Evolutionary conservation across 2,888 invertebrate species (phyloP).

Genomic region (Cataglyphis altisquamis): DNA sequence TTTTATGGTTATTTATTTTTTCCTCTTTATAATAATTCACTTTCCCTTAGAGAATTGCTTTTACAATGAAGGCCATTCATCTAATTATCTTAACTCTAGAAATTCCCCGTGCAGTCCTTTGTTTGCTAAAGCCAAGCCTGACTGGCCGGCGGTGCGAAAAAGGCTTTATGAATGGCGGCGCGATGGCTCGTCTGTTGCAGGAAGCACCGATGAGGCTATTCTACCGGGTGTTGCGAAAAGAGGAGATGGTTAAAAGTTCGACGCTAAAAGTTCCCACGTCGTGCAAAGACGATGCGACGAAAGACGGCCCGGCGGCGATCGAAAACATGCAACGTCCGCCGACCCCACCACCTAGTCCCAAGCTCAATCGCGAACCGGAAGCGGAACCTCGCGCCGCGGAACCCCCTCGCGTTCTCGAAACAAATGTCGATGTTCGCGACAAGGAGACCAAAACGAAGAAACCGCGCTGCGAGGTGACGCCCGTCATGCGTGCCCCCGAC

Average conservation of each 20-base stretch:
- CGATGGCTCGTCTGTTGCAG: conserved; percentile 74
- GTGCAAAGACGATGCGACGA: conserved; percentile 57
- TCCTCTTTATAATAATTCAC: background rate
- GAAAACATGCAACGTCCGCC: conserved; percentile 83
- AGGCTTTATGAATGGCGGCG: conserved; percentile 56
- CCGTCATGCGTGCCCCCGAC: conserved; percentile 80
- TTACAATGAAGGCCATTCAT: background rate
- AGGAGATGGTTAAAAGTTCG: conserved; percentile 60
- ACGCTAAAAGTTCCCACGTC: conserved; percentile 41
- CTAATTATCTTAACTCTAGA: background rate
- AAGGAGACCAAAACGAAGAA: conserved; percentile 80
- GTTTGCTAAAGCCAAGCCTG: background rate
- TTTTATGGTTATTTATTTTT: background rate
- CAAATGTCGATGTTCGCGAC: conserved; percentile 65
- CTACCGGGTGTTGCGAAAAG: conserved; percentile 77
- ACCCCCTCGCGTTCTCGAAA: conserved; percentile 61
- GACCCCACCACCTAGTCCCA: conserved; percentile 83
- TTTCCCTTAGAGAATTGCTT: background rate
- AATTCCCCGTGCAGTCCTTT: background rate
- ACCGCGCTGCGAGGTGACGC: conserved; percentile 83
- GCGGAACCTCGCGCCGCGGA: conserved; percentile 59
- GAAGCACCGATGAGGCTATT: conserved; percentile 81
- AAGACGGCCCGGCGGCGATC: conserved; percentile 68
- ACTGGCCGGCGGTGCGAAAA: background rate
- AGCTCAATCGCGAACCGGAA: conserved; percentile 73